Conservation (phyloP, 2,888 invertebrate genomes). For the Limnephilus auricula region DNA sequence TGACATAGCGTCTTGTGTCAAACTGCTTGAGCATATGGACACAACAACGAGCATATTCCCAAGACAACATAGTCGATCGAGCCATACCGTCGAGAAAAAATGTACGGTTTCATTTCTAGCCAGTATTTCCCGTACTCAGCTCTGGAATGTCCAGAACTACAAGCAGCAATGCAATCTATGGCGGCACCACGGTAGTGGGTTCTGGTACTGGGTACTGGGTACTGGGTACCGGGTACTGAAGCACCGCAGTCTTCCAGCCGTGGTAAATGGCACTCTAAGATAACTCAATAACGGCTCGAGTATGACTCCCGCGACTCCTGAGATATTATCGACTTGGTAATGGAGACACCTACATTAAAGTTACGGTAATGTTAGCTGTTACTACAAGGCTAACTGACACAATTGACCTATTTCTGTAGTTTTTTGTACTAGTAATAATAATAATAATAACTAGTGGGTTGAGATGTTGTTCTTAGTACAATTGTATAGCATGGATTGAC, state of each 20-base stretch:
- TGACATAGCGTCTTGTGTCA: no score
- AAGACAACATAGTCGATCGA: no score
- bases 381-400: background rate
- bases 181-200: background rate
- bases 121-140: no score
- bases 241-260: background rate
- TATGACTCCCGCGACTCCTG: background rate
- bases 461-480: no score
- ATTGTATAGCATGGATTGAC: no score
- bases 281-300: constrained; percentile 33
- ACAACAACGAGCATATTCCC: no score
- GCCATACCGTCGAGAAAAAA: no score
- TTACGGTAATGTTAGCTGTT: background rate
- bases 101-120: background rate
- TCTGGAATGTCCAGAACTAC: background rate
- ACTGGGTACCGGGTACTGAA: background rate
- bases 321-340: constrained; percentile 10
- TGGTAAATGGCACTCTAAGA: constrained; percentile 51
- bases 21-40: no score
- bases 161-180: background rate
- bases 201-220: background rate
- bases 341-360: background rate
- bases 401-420: background rate
- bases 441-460: no score
- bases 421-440: background rate